These are phyloP conservation scores for Austrofundulus limnaeus DNA, from an alignment of 2,113 vertebrate species.

Conservation along the genomic window DNA sequence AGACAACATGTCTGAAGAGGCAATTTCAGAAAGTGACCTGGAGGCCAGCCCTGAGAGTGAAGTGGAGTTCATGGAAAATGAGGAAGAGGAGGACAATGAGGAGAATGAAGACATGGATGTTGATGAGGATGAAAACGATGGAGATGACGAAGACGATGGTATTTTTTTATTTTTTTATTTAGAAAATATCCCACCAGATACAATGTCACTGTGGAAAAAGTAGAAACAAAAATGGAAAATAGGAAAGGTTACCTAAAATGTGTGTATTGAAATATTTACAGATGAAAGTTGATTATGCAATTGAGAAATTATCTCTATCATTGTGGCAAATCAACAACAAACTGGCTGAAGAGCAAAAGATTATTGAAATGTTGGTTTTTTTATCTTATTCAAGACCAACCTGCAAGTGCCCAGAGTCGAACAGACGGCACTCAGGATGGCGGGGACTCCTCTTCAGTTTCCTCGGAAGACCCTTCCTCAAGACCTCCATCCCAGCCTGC, in stretches of 20 bases:
- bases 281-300: no score
- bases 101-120: slow-evolving; percentile 86
- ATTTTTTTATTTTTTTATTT: slow-evolving; percentile 11
- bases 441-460: slow-evolving; percentile 82
- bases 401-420: slow-evolving; percentile 80
- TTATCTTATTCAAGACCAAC: slow-evolving; percentile 79
- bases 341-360: not conserved
- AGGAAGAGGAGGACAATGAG: slow-evolving; percentile 88
- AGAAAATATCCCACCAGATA: no score
- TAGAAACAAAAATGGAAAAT: no score
- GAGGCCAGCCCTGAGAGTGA: slow-evolving; percentile 94
- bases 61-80: slow-evolving; percentile 90
- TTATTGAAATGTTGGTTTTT: not conserved
- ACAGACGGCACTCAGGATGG: slow-evolving; percentile 78
- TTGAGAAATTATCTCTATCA: no score
- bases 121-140: slow-evolving; percentile 86
- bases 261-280: no score
- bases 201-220: no score
- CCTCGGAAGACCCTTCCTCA: slow-evolving; percentile 85
- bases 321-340: no score
- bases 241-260: no score
- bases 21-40: slow-evolving; percentile 96
- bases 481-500: slow-evolving; percentile 61
- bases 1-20: slow-evolving; percentile 98
- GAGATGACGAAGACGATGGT: slow-evolving; percentile 80